Percentiles rank a stretch among this genome's conserved stretches.
phyloP scores from a whole-genome alignment of 2,113 vertebrate genomes.

The Lepus europaeus region DNA sequence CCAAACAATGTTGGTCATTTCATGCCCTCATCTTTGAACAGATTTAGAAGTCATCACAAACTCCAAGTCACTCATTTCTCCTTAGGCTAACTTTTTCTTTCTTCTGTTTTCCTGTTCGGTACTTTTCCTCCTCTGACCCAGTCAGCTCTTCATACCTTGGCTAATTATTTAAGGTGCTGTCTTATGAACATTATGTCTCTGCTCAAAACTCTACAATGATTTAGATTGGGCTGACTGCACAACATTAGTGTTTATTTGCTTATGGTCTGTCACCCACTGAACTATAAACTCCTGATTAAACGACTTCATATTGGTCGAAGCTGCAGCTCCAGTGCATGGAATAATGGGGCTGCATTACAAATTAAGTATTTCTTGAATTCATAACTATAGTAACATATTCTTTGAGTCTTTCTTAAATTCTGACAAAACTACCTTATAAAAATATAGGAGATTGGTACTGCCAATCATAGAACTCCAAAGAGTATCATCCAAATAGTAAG shows the following conservation, averaged over 20 bases:
- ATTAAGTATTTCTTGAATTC: background rate
- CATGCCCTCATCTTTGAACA: background rate
- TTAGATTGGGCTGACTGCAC: background rate
- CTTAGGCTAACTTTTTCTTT: background rate
- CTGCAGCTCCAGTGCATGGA: background rate
- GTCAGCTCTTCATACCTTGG: background rate
- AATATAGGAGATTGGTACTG: background rate
- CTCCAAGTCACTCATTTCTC: background rate
- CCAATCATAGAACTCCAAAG: background rate
- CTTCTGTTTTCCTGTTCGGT: background rate
- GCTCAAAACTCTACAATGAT: background rate
- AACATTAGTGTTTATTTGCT: background rate
- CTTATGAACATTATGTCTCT: background rate
- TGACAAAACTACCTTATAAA: background rate
- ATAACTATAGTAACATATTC: background rate
- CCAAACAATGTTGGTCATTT: background rate
- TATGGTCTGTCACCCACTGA: background rate
- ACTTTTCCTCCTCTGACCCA: background rate
- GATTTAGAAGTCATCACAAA: background rate
- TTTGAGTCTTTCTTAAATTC: conserved; percentile 4
- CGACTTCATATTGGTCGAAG: background rate
- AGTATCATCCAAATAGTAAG: background rate
- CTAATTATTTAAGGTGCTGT: background rate
- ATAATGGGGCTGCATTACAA: background rate
- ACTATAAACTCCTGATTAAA: background rate